Evolutionary conservation across 2,113 vertebrate species (phyloP).

Genomic region (Callospermophilus lateralis): DNA sequence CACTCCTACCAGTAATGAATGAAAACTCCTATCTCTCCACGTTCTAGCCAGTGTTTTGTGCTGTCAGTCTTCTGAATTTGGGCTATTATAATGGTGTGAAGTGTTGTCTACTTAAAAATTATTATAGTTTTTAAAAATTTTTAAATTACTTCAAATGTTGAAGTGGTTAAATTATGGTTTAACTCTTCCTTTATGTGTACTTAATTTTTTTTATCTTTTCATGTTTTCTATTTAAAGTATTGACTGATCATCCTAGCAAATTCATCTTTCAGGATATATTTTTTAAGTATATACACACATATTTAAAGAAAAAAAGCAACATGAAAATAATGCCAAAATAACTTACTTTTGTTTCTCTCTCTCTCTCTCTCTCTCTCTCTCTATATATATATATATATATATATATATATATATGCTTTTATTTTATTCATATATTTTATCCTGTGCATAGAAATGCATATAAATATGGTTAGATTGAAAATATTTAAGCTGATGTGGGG

Average conservation of each 20-base stretch:
- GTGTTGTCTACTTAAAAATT: neutral
- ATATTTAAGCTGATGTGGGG: neutral
- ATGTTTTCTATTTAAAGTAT: neutral
- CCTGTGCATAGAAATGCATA: neutral
- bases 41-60: rapidly evolving
- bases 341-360: neutral
- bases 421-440: neutral
- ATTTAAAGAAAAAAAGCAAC: too few species aligned
- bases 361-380: too few species aligned
- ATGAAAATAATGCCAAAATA: too few species aligned
- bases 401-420: neutral
- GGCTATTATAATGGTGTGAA: neutral
- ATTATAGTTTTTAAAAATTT: neutral
- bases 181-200: neutral
- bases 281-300: neutral
- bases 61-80: neutral
- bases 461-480: neutral
- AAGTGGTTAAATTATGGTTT: neutral
- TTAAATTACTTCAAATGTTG: neutral
- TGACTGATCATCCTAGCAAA: neutral
- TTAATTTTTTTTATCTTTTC: neutral
- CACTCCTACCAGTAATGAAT: neutral
- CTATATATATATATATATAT: too few species aligned
- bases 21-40: neutral
- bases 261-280: neutral